phyloP scores from a whole-genome alignment of 2,888 invertebrate species.

The Aradus depressus region DNA sequence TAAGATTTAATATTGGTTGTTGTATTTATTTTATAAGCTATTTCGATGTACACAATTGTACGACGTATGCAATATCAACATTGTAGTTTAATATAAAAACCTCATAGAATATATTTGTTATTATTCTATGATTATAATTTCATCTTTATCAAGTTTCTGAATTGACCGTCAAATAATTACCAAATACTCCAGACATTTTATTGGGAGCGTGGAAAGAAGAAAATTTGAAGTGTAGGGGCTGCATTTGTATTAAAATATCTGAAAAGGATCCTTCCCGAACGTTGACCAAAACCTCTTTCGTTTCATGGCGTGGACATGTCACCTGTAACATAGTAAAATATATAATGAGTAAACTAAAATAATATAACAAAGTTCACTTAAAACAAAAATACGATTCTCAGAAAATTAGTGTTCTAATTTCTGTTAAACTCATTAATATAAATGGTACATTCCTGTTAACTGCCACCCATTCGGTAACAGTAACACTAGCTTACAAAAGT shows the following conservation, averaged over 20 bases:
- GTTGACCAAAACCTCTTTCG: conserved; percentile 39
- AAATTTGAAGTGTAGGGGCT: conserved; percentile 12
- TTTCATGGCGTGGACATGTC: conserved; percentile 44
- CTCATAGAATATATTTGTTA: background rate
- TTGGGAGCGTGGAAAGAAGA: conserved; percentile 17
- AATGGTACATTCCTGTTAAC: too few relatives aligned
- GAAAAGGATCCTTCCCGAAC: conserved; percentile 39
- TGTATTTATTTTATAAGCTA: too few relatives aligned
- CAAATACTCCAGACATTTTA: conserved; percentile 25
- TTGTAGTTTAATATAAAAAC: background rate
- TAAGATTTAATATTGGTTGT: too few relatives aligned
- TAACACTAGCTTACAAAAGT: too few relatives aligned
- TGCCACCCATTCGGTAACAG: too few relatives aligned
- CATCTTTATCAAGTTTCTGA: background rate
- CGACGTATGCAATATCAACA: too few relatives aligned
- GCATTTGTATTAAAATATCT: conserved; percentile 32
- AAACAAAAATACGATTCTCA: background rate
- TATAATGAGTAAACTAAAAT: background rate
- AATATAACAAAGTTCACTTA: background rate
- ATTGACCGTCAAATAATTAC: conserved; percentile 20
- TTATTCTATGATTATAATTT: background rate
- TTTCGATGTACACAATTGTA: too few relatives aligned
- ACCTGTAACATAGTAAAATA: conserved; percentile 37
- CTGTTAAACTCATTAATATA: too few relatives aligned
- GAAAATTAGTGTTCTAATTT: background rate